Percentiles rank a stretch among this genome's conserved stretches.
These are phyloP conservation scores for Ophion obscuratus DNA, from an alignment of 2,888 invertebrate genomes.

Conservation along the genomic window DNA sequence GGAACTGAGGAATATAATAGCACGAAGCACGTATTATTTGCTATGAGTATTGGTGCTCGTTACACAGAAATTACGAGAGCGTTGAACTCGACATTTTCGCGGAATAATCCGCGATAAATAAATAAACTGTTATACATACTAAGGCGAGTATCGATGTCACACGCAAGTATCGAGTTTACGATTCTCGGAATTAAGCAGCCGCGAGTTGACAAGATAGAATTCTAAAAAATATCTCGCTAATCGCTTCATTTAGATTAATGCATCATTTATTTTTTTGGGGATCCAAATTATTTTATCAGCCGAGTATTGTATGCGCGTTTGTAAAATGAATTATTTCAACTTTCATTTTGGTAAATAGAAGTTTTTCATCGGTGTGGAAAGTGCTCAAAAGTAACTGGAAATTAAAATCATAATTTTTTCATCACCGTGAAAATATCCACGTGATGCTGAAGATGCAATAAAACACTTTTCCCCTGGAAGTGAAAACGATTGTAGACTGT, in stretches of 20 bases:
- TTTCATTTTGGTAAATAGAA: too few species aligned
- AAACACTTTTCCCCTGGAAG: too few species aligned
- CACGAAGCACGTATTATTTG: constrained; percentile 73
- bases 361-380: too few species aligned
- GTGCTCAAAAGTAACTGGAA: too few species aligned
- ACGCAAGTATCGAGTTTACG: constrained; percentile 3
- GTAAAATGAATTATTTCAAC: not conserved
- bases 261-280: not conserved
- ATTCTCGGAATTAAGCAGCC: constrained; percentile 14
- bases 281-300: not conserved
- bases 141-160: constrained; percentile 2
- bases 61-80: constrained; percentile 77
- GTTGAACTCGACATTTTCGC: constrained; percentile 76
- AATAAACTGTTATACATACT: constrained; percentile 41
- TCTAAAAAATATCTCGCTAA: constrained; percentile 1
- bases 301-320: not conserved
- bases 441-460: too few species aligned
- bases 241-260: constrained; percentile 7
- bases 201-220: not conserved
- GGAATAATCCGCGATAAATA: constrained; percentile 70
- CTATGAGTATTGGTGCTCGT: constrained; percentile 77
- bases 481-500: too few species aligned
- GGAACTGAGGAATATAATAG: constrained; percentile 55
- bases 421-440: not conserved
- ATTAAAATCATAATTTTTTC: not conserved